phyloP scores from a whole-genome alignment of 2,888 invertebrate genomes.

The Encarsia formosa region DNA sequence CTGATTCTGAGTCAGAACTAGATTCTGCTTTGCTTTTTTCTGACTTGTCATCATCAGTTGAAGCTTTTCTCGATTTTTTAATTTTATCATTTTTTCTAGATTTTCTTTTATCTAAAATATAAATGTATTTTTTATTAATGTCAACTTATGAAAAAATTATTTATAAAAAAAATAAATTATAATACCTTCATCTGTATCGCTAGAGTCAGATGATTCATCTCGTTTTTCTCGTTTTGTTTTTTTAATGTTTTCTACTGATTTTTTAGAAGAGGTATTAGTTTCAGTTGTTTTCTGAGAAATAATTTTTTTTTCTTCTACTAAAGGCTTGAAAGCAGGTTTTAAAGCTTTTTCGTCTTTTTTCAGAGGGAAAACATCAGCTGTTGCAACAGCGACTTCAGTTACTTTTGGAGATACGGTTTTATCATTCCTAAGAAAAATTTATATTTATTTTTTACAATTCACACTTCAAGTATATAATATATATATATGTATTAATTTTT shows the following conservation, averaged over 20 bases:
- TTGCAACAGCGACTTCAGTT: constrained; percentile 34
- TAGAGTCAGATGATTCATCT: constrained; percentile 45
- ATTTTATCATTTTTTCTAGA: constrained; percentile 42
- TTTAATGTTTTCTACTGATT: constrained; percentile 39
- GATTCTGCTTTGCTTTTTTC: constrained; percentile 54
- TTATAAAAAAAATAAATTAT: too few species aligned
- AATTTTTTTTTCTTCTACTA: constrained; percentile 42
- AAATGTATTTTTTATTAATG: not conserved
- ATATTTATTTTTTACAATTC: not conserved
- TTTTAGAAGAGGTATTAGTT: constrained; percentile 35
- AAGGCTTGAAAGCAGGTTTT: constrained; percentile 34
- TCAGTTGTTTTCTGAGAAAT: constrained; percentile 38
- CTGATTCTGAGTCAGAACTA: constrained; percentile 58
- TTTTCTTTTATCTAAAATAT: constrained; percentile 40
- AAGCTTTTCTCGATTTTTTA: constrained; percentile 43
- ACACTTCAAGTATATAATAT: not conserved
- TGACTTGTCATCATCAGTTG: constrained; percentile 55
- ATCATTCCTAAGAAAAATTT: constrained; percentile 38
- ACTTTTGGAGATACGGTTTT: constrained; percentile 45
- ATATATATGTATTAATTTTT: too few species aligned
- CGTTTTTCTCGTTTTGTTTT: constrained; percentile 43
- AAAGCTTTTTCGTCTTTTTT: constrained; percentile 45
- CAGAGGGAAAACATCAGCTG: constrained; percentile 41
- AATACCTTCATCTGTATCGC: constrained; percentile 45
- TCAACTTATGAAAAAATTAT: not conserved